Base-by-base conservation (phyloP, 2,888 invertebrate genomes). In the Xanthia togata region DNA sequence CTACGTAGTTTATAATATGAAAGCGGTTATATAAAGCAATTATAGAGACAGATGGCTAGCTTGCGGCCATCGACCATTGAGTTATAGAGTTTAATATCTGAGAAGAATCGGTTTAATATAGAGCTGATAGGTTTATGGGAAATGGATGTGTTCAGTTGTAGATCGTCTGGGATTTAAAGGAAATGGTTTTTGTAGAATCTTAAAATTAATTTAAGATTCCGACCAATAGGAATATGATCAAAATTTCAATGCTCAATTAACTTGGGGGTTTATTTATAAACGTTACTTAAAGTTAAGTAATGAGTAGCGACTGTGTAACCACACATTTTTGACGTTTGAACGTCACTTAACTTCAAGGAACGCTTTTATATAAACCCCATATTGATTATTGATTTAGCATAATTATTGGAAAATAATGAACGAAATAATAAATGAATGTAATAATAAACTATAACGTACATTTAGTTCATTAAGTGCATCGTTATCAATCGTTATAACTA, bases 21-120 rank as follows among this genome's bases (percentile, higher is more conserved):
- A 55, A 76, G 38, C 41, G 69, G 68, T 63, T 72, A 69, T 75
- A 76, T 78, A 80, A 89, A 89, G 88, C 89, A 90, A 90, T 92
- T 92, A 92, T 88, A 89, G 88, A 90, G 92, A 93, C 88, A 89
- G 86, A 93, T 92, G 89, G 89, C 83, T 41, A 12, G 79, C 86
- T 78, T 77, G 73, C 80, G 86, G 87, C 84, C 84, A 87, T 85
- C 77, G 82, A 79, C 85, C 82, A 89, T 64, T 92, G 90, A 92
- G 89, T 92, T 91, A 92, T 90, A 82, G 89, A 74, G 78, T 87
- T 88, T 88, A 90, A 89, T 89, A 88, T 86, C 80, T 79, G 79
- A 84, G 87, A 89, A 87, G 86, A 84, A 86, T 82, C 62, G 73
- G 76, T 85, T 87, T 88, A 86, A 78, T 84, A 78, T 68, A 74